Base-by-base conservation (phyloP, 2,113 vertebrate species). In the Peromyscus leucopus region DNA sequence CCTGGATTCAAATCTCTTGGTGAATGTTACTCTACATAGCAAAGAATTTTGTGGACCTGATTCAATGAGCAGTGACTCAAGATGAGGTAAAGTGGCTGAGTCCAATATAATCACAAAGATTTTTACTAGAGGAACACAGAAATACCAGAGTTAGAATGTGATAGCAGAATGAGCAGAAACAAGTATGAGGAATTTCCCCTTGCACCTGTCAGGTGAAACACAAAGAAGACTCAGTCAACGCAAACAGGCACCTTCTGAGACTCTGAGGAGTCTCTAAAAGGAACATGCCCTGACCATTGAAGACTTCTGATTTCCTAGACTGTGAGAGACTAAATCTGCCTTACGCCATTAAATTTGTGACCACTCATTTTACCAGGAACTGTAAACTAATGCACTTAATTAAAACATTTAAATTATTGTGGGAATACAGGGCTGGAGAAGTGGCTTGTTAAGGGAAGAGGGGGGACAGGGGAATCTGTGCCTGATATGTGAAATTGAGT, bases 351-450 rank as follows among this genome's bases (percentile, higher is more conserved):
- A 57, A n/a, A n/a, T 84, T 36, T 94, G 33, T n/a, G n/a, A 6
- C 39, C 36, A 88, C 36, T 88, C 84, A 11, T 93, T 85, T 61
- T 2, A 93, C 48, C 57, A 89, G 13, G 26, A 76, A 86, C 1
- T 89, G 15, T 8, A 95, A 95, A 55, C 26, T 42, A 90, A 89
- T 28, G 17, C 0, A 46, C 16, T 61, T 92, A 89, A 92, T 65
- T 55, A 71, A 93, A 96, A 82, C 76, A 80, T 78, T 86, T 36
- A 89, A 92, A 76, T 28, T 91, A 72, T 42, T 42, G 36, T 87
- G 48, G 7, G 31, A 82, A 78, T 91, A 69, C n/a, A 63, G 24
- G n/a, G 82, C 13, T 31, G n/a, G 59, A 63, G 12, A 63, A 42
- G 63, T 42, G 15, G 13, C 24, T 28, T 9, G n/a, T 48, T 48